Conservation (phyloP, 2,113 vertebrate species). For the Ptyas mucosa region DNA sequence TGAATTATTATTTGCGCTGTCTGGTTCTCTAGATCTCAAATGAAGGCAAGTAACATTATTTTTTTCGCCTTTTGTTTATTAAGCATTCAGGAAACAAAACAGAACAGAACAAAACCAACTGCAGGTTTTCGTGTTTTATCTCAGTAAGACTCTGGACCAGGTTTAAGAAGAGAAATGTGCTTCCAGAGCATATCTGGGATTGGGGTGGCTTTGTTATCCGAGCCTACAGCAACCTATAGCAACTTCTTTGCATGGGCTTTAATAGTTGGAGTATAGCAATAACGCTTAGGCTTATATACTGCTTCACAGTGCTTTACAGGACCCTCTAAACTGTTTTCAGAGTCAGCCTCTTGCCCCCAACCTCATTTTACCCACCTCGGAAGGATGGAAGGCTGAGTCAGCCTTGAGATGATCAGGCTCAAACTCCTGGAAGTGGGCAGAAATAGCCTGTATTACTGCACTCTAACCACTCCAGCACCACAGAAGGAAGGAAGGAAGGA, state of each 20-base stretch:
- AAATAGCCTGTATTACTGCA: no score
- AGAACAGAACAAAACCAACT: not conserved
- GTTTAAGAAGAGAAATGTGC: not conserved
- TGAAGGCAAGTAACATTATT: not conserved
- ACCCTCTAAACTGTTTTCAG: no score
- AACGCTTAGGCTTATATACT: not conserved
- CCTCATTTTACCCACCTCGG: accelerated
- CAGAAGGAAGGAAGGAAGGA: no score
- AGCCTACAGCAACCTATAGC: not conserved
- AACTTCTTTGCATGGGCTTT: not conserved
- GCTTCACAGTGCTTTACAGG: not conserved
- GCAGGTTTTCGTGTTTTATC: not conserved
- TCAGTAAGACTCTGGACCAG: not conserved
- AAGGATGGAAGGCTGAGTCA: no score
- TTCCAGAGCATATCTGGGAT: not conserved
- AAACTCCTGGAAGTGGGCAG: no score
- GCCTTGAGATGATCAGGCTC: no score
- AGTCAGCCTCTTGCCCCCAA: no score
- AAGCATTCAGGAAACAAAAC: accelerated
- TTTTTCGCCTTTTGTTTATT: not conserved
- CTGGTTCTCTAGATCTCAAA: not conserved
- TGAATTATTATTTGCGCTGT: conserved; percentile 43
- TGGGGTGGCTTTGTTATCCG: not conserved
- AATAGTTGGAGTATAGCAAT: not conserved
- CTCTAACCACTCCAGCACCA: no score